Evolutionary conservation across 2,888 invertebrate genomes (phyloP).

Genomic region (Lithophane semibrunnea): DNA sequence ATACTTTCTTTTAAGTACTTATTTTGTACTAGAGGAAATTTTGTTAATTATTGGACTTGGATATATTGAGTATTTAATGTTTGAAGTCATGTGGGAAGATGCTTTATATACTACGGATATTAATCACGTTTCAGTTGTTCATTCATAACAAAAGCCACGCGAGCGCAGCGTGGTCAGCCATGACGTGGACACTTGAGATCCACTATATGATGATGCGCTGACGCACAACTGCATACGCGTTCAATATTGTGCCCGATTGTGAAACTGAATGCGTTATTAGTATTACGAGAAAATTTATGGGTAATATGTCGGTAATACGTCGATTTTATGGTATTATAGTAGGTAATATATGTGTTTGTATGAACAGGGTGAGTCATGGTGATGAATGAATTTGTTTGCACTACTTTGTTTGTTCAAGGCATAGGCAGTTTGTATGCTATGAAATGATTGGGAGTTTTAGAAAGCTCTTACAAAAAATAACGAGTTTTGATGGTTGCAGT

Average conservation of each 20-base stretch:
- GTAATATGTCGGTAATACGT: neutral
- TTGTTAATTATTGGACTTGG: neutral
- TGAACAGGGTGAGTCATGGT: conserved; percentile 31
- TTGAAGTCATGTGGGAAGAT: neutral
- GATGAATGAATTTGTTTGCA: conserved; percentile 28
- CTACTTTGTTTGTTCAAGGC: neutral
- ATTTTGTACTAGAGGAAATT: neutral
- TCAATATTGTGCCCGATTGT: neutral
- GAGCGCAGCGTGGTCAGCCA: conserved; percentile 17
- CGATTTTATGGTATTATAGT: conserved; percentile 23
- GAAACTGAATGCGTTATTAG: conserved; percentile 24
- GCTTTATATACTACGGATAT: neutral
- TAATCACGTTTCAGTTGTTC: neutral
- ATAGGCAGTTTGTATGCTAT: neutral
- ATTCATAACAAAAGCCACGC: conserved; percentile 9
- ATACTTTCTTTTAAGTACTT: neutral
- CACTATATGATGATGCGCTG: conserved; percentile 5
- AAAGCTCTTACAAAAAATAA: neutral
- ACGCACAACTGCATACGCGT: conserved; percentile 27
- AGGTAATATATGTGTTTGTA: conserved; percentile 24
- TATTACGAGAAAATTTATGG: conserved; percentile 37
- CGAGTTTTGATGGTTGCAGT: neutral
- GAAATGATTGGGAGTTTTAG: neutral
- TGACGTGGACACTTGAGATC: conserved; percentile 41
- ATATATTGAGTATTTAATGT: neutral